Evolutionary conservation across 1,140 invertebrate genomes (phyloP).

Genomic region (Drosophila sechellia): DNA sequence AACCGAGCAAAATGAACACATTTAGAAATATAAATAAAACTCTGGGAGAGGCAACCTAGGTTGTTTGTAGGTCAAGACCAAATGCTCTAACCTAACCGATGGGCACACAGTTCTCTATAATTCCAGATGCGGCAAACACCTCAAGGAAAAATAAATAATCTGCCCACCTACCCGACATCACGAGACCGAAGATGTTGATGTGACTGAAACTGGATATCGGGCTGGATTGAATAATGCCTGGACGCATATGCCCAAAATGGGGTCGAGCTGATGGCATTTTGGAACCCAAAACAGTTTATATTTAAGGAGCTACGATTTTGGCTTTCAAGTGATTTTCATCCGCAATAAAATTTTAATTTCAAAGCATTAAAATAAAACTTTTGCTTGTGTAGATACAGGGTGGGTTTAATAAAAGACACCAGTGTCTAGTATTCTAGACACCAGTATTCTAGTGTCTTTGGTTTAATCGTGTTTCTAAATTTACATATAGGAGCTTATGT

Average conservation of each 20-base stretch:
- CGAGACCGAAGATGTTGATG: not conserved
- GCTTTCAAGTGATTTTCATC: not conserved
- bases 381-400: too few relatives aligned
- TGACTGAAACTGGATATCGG: not conserved
- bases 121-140: constrained; percentile 20
- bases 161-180: too few relatives aligned
- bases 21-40: constrained; percentile 8
- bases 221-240: not conserved
- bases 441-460: too few relatives aligned
- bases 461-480: not conserved
- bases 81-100: constrained; percentile 23
- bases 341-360: not conserved
- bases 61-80: constrained; percentile 54
- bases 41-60: constrained; percentile 18
- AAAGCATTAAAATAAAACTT: too few relatives aligned
- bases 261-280: not conserved
- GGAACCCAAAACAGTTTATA: not conserved
- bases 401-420: not conserved
- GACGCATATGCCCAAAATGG: too few relatives aligned
- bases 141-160: constrained; percentile 14
- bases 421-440: too few relatives aligned
- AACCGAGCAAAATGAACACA: not conserved
- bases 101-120: constrained; percentile 13
- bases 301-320: not conserved
- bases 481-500: too few relatives aligned